Evolutionary conservation across 2,888 invertebrate genomes (phyloP).

Genomic region (Cartodere bifasciata): DNA sequence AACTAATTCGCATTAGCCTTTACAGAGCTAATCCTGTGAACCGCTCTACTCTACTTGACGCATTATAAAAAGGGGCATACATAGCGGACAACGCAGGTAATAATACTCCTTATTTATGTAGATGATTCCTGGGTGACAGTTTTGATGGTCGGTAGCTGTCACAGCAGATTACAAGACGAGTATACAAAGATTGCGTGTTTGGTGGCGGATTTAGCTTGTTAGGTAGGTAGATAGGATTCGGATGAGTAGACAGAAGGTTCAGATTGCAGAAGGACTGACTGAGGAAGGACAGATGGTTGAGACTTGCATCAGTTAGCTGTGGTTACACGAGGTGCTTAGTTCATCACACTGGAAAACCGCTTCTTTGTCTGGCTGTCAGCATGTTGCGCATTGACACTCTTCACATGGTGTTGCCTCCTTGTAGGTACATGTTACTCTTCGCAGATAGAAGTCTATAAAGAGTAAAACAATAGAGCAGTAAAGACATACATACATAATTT

Average conservation of each 20-base stretch:
- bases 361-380: constrained; percentile 34
- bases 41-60: no score
- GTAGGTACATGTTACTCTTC: no score
- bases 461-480: no score
- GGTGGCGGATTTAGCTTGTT: constrained; percentile 21
- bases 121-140: neutral
- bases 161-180: neutral
- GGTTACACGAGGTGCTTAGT: constrained; percentile 32
- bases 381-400: constrained; percentile 31
- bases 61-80: no score
- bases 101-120: neutral
- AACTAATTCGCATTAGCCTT: no score
- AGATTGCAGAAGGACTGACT: neutral
- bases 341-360: constrained; percentile 36
- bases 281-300: constrained; percentile 22
- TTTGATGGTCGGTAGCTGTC: neutral
- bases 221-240: constrained; percentile 16
- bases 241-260: neutral
- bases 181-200: constrained; percentile 19
- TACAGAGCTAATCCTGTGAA: no score
- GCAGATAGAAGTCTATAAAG: no score
- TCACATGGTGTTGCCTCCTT: no score
- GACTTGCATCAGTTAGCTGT: no score
- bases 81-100: constrained; percentile 1
- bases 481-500: no score